Evolutionary conservation across 2,113 vertebrate species (phyloP), one percentile per base, ranked within the genome.

Genomic region (Platichthys flesus): DNA sequence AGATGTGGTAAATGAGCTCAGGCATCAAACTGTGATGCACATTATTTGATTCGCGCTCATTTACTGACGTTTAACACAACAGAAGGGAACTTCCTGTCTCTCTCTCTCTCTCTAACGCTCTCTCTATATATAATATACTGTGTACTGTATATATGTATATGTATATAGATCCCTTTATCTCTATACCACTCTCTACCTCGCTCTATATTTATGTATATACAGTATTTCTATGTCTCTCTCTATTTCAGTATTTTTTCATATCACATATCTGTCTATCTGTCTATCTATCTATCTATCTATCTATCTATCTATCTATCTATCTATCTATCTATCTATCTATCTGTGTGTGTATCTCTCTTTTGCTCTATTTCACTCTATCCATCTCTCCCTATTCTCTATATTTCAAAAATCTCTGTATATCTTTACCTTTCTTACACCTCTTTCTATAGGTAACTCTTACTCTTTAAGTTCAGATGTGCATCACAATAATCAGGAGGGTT

Each of bases 1-100:
- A 65, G 76, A 69, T 63, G 62, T 42, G 18, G 51, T 18, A 68
- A 76, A 81, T 61, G 74, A 86, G 64, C 45, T 8, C 68, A 66
- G 49, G 35, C 76, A 8, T 76, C 73, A 47, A 12, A 51, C 35
- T 75, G 82, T 23, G 15, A 55, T 26, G 51, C 49, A 45, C 42
- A 20, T 26, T 71, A 47, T 66, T 81, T 75, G 62, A 67, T 26
- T 68, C 51, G 1, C 16, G 18, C 70, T 31, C 60, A 59, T 84
- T 80, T 82, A 51, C 57, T 15, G 23, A 76, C 12, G 10, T 13
- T 3, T 42, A 2, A 37, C 35, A 24, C 3, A 74, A 28, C 65
- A 70, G 13, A 0, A 47, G 67, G 62, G 57, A 37, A 26, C 21
- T 21, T 15, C 42, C 42, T 45, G 35, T 28, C 35, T 37, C 35